Percentiles rank a stretch among this genome's conserved stretches.
These are phyloP conservation scores for Chaitophorus viminalis DNA, from an alignment of 2,888 invertebrate species.

Conservation along the genomic window DNA sequence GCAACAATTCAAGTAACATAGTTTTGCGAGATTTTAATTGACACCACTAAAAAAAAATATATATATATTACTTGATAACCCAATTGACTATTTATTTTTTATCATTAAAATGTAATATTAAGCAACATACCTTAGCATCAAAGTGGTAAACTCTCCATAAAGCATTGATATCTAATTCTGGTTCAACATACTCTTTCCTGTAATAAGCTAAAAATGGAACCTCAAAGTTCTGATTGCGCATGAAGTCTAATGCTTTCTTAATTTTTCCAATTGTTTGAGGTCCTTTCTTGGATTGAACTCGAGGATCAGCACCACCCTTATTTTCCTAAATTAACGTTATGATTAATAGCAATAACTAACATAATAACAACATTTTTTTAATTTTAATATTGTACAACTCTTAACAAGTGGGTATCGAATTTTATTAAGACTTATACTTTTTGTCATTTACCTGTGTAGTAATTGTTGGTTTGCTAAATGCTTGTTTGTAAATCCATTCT, in stretches of 20 bases:
- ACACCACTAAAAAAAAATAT: conserved; percentile 75
- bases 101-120: neutral
- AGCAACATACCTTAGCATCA: conserved; percentile 80
- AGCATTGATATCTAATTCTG: conserved; percentile 93
- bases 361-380: neutral
- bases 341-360: neutral
- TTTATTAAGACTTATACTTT: neutral
- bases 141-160: conserved; percentile 97
- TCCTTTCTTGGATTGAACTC: conserved; percentile 73
- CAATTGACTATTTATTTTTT: neutral
- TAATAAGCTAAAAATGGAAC: conserved; percentile 99
- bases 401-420: neutral
- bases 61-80: neutral
- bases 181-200: conserved; percentile 95
- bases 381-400: neutral
- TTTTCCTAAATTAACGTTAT: conserved; percentile 65
- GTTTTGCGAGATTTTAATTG: conserved; percentile 86
- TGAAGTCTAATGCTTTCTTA: conserved; percentile 92
- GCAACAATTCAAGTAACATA: conserved; percentile 82
- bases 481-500: conserved; percentile 96
- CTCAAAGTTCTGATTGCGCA: conserved; percentile 93
- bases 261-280: conserved; percentile 86
- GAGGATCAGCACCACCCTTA: conserved; percentile 68
- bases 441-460: conserved; percentile 75
- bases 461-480: conserved; percentile 85